These are phyloP conservation scores for Schlechtendalia chinensis DNA, from an alignment of 1,140 invertebrate genomes.

Conservation along the genomic window DNA sequence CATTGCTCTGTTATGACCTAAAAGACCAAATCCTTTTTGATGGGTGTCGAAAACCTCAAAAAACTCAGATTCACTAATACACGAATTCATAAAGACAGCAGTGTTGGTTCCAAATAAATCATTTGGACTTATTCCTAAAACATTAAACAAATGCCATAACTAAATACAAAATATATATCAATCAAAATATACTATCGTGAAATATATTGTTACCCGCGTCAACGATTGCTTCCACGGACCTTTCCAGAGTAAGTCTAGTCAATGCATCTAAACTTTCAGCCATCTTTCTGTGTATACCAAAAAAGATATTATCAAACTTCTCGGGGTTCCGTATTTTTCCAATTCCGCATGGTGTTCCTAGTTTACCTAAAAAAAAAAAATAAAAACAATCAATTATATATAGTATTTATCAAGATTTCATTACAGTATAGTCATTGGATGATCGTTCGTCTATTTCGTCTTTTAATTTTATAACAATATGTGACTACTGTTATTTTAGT, in stretches of 20 bases:
- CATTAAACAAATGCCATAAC: not conserved
- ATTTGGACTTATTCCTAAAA: constrained; percentile 60
- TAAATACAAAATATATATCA: not conserved
- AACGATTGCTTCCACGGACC: constrained; percentile 53
- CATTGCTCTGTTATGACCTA: constrained; percentile 67
- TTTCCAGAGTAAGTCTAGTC: constrained; percentile 53
- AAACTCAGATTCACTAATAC: constrained; percentile 53
- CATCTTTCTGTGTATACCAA: constrained; percentile 53
- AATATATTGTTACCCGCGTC: constrained; percentile 53
- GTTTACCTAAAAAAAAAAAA: constrained; percentile 48
- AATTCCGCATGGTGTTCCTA: constrained; percentile 51
- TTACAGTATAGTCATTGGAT: too few relatives aligned
- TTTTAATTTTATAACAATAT: too few relatives aligned
- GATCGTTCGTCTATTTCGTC: too few relatives aligned
- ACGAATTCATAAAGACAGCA: constrained; percentile 61
- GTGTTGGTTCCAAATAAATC: constrained; percentile 60
- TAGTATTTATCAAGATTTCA: too few relatives aligned
- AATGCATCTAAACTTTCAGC: constrained; percentile 51
- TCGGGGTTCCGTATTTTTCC: constrained; percentile 53
- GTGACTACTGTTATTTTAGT: too few relatives aligned
- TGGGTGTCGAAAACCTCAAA: constrained; percentile 47
- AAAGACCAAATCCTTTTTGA: constrained; percentile 62
- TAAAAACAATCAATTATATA: not conserved
- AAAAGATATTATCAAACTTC: constrained; percentile 53
- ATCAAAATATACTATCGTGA: not conserved